Base-by-base conservation (phyloP, 2,113 vertebrate genomes). In the Euleptes europaea region DNA sequence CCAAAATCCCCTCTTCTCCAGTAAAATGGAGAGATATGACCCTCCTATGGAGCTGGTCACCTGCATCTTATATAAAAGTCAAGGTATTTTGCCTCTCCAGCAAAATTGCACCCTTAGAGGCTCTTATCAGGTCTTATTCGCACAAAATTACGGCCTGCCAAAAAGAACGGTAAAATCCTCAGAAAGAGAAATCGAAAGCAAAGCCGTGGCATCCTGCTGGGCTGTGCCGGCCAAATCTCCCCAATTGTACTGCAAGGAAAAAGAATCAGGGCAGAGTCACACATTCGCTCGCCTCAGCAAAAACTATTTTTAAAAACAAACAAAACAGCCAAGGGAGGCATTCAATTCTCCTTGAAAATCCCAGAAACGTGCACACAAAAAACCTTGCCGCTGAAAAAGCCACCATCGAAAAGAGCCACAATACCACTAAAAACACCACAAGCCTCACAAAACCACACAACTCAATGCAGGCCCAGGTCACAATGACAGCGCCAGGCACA, bases 171-270 rank as follows among this genome's bases (percentile, higher is more conserved):
- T 0, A 0, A 15, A 76, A 65, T 65, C 1, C 0, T 47, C 2
- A 0, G 0, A 0, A 6, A 87, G 78, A 87, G 0, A 47, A 88
- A 51, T 57, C 79, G 14, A 78, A n/a, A 84, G 60, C 88, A 15
- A 85, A 88, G 91, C 88, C 40, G 69, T 90, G 89, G 80, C 86
- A 31, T 87, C 49, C 49, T 0, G 2, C 12, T 6, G 78, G 67
- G 84, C 90, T 85, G 87, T 84, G 47, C 70, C 74, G 40, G 31
- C 19, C 33, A 44, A n/a, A 10, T 44, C 44, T 42, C 10, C 19
- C 8, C 21, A 4, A 6, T 1, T 26, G n/a, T 19, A 10, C 42
- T 26, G 7, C 21, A 3, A 42, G 23, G 70, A 9, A 72, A 42
- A 70, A 21, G 54, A 73, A 28, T 31, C 31, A n/a, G 15, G 73